Base-by-base conservation (phyloP, 2,888 invertebrate genomes). In the Microdon myrmicae region DNA sequence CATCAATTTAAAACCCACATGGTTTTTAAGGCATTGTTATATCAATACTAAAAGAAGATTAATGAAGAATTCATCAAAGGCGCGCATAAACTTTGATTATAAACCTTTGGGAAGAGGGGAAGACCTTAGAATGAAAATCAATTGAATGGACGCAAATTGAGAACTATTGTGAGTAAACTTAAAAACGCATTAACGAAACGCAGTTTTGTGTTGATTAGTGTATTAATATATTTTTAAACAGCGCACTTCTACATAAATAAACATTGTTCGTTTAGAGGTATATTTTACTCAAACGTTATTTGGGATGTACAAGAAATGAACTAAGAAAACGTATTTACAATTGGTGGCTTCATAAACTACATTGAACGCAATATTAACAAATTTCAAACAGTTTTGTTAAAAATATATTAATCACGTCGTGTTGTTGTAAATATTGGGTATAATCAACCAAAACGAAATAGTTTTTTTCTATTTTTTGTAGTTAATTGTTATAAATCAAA, bases 171-270 rank as follows among this genome's bases (percentile, higher is more conserved):
- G n/a, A n/a, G n/a, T n/a, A n/a, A n/a, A n/a, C n/a, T n/a, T n/a
- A n/a, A n/a, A 32, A 34, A 19, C 20, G 4, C 9, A 16, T n/a
- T 34, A 26, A 9, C 7, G 39, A 17, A 47, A 17, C 13, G 2
- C 2, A 19, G 17, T 32, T 8, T 32, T 22, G 13, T 17, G 41
- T 6, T n/a, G 0, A 6, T 13, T 34, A 16, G 37, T 53, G 37
- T 20, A 41, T 64, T 51, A 45, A 64, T 64, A 64, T 64, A 64
- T 55, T 60, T 55, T 60, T 43, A 60, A 55, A 43, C 51, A 45
- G 35, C 22, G 9, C n/a, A 5, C 29, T 17, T 38, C 43, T 54
- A 54, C 44, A 19, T 45, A 19, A 35, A 17, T n/a, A 35, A 20
- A 35, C 17, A 35, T 12, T 8, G 41, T 12, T 16, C 20, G 28